Conservation (phyloP, 1,140 invertebrate genomes). For the Drosophila arawakana region DNA sequence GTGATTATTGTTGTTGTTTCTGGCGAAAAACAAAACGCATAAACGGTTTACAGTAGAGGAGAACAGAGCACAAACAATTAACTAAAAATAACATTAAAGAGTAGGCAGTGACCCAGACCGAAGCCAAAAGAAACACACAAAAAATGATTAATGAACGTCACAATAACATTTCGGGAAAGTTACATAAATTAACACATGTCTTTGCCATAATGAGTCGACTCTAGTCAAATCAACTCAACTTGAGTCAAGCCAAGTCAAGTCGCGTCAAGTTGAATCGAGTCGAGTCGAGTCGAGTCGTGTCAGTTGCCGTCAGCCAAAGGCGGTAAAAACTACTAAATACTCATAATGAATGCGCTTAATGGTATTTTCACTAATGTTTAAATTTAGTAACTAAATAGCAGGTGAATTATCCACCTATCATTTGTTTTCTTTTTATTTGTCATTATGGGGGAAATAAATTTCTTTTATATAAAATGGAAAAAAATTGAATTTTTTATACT, state of each 20-base stretch:
- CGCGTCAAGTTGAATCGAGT: neutral
- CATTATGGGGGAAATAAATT: no score
- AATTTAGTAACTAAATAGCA: neutral
- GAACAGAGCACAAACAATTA: conserved; percentile 68
- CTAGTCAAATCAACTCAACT: conserved; percentile 15
- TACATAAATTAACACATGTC: conserved; percentile 83
- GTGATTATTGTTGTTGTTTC: conserved; percentile 41
- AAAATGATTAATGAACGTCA: conserved; percentile 78
- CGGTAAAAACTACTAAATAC: conserved; percentile 55
- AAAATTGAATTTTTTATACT: no score
- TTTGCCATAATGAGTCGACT: conserved; percentile 71
- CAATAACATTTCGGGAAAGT: conserved; percentile 73
- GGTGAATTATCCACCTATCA: neutral
- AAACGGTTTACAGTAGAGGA: conserved; percentile 70
- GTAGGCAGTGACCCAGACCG: conserved; percentile 57
- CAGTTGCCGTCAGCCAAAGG: conserved; percentile 23
- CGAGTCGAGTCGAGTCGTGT: neutral
- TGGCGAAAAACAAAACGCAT: conserved; percentile 65
- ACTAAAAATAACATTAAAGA: conserved; percentile 79
- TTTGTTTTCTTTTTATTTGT: neutral
- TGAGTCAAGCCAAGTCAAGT: neutral
- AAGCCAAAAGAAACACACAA: conserved; percentile 29
- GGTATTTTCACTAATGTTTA: neutral
- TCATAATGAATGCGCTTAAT: conserved; percentile 59
- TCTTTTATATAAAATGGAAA: no score